A percentile compares a stretch with the other conserved stretches of the same genome.
These are phyloP conservation scores for Pseudanteris insignis DNA, from an alignment of 2,888 invertebrate species.

Conservation along the genomic window DNA sequence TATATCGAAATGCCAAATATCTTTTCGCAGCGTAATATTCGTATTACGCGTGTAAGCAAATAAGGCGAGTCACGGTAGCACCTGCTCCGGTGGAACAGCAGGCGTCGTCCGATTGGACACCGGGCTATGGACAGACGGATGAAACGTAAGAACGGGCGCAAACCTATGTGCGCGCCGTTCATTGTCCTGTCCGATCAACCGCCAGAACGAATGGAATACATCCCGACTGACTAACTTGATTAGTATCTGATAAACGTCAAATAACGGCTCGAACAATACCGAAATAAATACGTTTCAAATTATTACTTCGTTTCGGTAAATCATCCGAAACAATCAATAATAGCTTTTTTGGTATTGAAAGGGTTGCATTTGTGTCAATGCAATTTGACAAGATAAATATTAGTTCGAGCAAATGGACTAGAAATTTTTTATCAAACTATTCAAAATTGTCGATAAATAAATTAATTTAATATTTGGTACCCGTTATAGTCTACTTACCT, in stretches of 20 bases:
- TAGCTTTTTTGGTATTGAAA: slow-evolving; percentile 5
- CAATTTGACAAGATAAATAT: too few relatives aligned
- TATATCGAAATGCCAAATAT: too few relatives aligned
- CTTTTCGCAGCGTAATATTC: slow-evolving; percentile 49
- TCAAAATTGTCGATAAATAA: background rate
- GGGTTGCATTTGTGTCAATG: background rate
- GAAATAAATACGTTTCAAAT: slow-evolving; percentile 6
- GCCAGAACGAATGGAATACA: slow-evolving; percentile 40
- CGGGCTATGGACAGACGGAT: slow-evolving; percentile 50
- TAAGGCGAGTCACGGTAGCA: slow-evolving; percentile 59
- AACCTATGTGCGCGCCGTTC: slow-evolving; percentile 44
- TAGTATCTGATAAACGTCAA: slow-evolving; percentile 49
- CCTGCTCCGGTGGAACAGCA: slow-evolving; percentile 56
- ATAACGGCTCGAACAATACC: slow-evolving; percentile 5
- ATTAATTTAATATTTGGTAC: background rate
- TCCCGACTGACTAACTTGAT: slow-evolving; percentile 54
- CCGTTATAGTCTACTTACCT: too few relatives aligned
- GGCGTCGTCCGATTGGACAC: slow-evolving; percentile 52
- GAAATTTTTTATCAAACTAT: too few relatives aligned
- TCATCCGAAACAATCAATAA: slow-evolving; percentile 18
- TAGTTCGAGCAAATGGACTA: too few relatives aligned
- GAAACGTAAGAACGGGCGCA: slow-evolving; percentile 32
- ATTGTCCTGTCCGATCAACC: slow-evolving; percentile 50
- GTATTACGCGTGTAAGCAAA: slow-evolving; percentile 46
- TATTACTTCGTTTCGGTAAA: slow-evolving; percentile 1